Evolutionary conservation across 2,113 vertebrate species (phyloP), one percentile per base, ranked within the genome.

Genomic region (Rhinolophus ferrumequinum): DNA sequence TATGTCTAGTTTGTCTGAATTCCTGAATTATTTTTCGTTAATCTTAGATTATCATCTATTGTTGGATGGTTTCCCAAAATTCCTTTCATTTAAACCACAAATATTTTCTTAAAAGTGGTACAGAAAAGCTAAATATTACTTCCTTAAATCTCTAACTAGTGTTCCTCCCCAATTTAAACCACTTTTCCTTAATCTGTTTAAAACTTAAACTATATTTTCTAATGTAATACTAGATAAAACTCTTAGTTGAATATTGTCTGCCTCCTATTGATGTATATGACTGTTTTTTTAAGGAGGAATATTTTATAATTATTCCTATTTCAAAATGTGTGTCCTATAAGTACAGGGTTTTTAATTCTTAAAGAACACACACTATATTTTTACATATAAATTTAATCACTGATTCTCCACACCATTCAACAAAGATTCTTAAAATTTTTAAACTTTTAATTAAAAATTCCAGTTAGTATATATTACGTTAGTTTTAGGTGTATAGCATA

Each of bases 1-100:
- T 83, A 82, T 80, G 6, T 88, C 52, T 60, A 64, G 54, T 85
- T 96, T 75, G 1, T 92, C 81, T 97, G 47, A 70, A 70, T 94
- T 96, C 50, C 47, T 96, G 56, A 91, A 67, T 86, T 97, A 41
- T 94, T 97, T 96, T 96, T 95, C 35, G 82, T 96, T 94, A 30
- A 85, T 28, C n/a, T 86, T 96, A 54, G 76, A 62, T 94, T 94
- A 33, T 88, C 50, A 91, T 94, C 50, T 94, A 28, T 83, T 89
- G 5, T 93, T 94, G 35, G 58, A 88, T 86, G 38, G 9, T 67
- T 96, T 66, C 60, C 56, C 35, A 38, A 87, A 96, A 94, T 96
- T 97, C 35, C 56, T 95, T 96, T 96, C 28, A 69, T 90, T 79
- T 90, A 62, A 85, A 88, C n/a, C 44, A 67, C 58, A 96, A 95